Evolutionary conservation across 2,888 invertebrate species (phyloP).

Genomic region (Chalcis sispes): DNA sequence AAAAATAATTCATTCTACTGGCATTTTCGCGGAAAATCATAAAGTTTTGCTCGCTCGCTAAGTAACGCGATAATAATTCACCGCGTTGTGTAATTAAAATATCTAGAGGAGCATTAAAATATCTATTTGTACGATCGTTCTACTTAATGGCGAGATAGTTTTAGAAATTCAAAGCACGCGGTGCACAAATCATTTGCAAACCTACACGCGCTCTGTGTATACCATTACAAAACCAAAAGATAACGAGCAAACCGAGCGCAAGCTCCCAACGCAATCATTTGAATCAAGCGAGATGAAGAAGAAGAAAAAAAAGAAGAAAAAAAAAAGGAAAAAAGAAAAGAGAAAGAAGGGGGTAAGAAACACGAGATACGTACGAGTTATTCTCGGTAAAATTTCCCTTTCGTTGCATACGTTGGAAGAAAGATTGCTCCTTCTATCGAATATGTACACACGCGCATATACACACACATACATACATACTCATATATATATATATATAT

Average conservation of each 20-base stretch:
- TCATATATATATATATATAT: too few species aligned
- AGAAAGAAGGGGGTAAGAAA: conserved; percentile 1
- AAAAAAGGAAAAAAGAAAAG: background rate
- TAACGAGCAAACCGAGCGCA: conserved; percentile 31
- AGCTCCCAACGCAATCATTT: conserved; percentile 15
- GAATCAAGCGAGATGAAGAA: background rate
- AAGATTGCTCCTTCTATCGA: background rate
- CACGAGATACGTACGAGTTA: background rate
- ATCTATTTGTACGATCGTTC: background rate
- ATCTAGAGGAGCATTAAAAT: conserved; percentile 19
- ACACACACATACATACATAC: too few species aligned
- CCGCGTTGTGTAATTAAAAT: too few species aligned
- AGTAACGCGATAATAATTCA: too few species aligned
- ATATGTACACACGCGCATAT: background rate
- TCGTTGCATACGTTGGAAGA: too few species aligned
- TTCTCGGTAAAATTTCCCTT: conserved; percentile 46
- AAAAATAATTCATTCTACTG: too few species aligned
- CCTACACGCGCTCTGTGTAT: background rate
- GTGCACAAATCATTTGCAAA: background rate
- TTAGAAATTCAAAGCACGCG: background rate
- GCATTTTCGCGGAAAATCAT: too few species aligned
- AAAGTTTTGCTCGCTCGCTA: too few species aligned
- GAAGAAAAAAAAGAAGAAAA: background rate
- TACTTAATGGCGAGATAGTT: background rate
- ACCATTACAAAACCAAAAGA: conserved; percentile 1